phyloP scores from a whole-genome alignment of 2,888 invertebrate species.

The Beris morrisii region DNA sequence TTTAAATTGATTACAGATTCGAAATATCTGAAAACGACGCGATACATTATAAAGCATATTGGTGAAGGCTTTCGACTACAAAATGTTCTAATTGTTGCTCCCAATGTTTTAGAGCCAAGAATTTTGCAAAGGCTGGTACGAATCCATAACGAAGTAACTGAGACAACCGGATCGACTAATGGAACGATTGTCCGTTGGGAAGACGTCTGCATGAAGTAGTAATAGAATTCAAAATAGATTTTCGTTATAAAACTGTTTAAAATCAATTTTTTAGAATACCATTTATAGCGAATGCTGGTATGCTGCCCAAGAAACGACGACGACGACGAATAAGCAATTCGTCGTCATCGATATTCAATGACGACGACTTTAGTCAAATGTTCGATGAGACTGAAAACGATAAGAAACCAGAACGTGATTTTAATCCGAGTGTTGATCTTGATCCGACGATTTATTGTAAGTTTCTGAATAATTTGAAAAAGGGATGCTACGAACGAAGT shows the following conservation, averaged over 20 bases:
- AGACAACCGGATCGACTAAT: slow-evolving; percentile 52
- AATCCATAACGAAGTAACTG: slow-evolving; percentile 59
- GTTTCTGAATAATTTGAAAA: slow-evolving; percentile 63
- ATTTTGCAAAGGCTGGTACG: slow-evolving; percentile 60
- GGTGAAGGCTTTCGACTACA: slow-evolving; percentile 66
- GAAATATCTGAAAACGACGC: slow-evolving; percentile 67
- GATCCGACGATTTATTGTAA: slow-evolving; percentile 65
- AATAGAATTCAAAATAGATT: slow-evolving; percentile 17
- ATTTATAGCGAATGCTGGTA: slow-evolving; percentile 35
- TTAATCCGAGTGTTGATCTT: slow-evolving; percentile 63
- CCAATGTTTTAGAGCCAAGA: slow-evolving; percentile 67
- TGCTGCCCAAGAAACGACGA: slow-evolving; percentile 32
- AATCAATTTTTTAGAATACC: slow-evolving; percentile 33
- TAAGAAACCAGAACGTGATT: slow-evolving; percentile 36
- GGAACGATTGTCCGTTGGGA: slow-evolving; percentile 38
- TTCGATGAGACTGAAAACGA: slow-evolving; percentile 33
- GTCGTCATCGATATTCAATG: slow-evolving; percentile 6
- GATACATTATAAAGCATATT: slow-evolving; percentile 71
- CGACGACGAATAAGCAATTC: slow-evolving; percentile 4
- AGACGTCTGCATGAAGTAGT: slow-evolving; percentile 42
- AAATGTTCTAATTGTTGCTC: slow-evolving; percentile 64
- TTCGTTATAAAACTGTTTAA: slow-evolving; percentile 4
- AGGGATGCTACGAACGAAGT: slow-evolving; percentile 66
- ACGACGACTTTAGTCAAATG: slow-evolving; percentile 31
- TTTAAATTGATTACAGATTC: slow-evolving; percentile 30